Evolutionary conservation across 1,140 invertebrate species (phyloP), one percentile per base, ranked within the genome.

Genomic region (Bombus soroeensis): DNA sequence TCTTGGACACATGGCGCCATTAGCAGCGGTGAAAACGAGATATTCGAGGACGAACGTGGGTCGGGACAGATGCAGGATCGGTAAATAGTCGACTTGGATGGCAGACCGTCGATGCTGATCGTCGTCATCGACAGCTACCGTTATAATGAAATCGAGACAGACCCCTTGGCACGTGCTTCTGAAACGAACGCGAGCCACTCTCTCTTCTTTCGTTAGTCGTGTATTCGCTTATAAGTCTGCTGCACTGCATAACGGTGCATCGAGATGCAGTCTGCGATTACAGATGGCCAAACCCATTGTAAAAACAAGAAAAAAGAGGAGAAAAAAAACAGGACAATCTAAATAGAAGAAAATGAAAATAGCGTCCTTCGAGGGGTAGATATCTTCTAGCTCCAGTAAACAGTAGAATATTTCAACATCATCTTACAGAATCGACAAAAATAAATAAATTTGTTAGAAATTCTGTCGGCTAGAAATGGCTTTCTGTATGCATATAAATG

Each of bases 1-100:
- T 82, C 87, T 88, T 82, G 88, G 90, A 91, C 91, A 91, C 91
- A 89, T 91, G 91, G 91, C 80, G 76, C 89, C 85, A 91, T 91
- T 89, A 92, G 80, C 77, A 47, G 84, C 85, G 64, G 77, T 90
- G 88, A 89, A 92, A 91, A 87, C 79, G 87, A 87, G 74, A 89
- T 87, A 87, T 88, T 87, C 73, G 32, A 72, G 68, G 71, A 80
- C 57, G 78, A 39, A 83, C 90, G 81, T 82, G 78, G 80, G 74
- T 47, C 66, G 71, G 77, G 81, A 87, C 91, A 91, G 91, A 91
- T 91, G 91, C 85, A 80, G 75, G 83, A 88, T 90, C 81, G 81
- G 90, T 86, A 90, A 88, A 90, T 83, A 89, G 81, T 89, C 86
- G 83, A 71, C 43, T 73, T 34, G 82, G 81, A 88, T 81, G 85